Evolutionary conservation across 2,113 vertebrate genomes (phyloP).

Genomic region (Synodontis membranacea): DNA sequence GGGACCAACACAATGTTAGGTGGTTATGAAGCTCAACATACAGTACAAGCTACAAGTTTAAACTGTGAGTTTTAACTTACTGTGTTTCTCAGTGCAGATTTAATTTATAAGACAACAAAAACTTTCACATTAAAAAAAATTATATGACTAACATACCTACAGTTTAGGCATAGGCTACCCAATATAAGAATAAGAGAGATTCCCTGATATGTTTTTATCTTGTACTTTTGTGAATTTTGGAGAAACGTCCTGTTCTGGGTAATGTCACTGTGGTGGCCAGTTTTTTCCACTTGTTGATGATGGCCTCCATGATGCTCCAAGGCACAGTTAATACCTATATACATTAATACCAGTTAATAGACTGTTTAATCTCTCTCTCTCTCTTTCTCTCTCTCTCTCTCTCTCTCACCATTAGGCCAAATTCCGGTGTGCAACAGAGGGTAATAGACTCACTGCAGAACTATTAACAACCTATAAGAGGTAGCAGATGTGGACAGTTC

Average conservation of each 20-base stretch:
- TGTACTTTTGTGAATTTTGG: not conserved
- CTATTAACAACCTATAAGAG: constrained; percentile 16
- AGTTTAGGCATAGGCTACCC: not conserved
- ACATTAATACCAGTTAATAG: too few relatives aligned
- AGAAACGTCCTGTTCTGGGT: not conserved
- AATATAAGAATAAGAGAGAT: not conserved
- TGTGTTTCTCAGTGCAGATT: too few relatives aligned
- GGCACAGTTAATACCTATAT: too few relatives aligned
- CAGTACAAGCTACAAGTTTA: too few relatives aligned
- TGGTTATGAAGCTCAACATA: too few relatives aligned
- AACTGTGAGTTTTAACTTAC: not conserved
- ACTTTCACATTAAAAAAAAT: not conserved
- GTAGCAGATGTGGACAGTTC: constrained; percentile 1
- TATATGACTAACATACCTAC: not conserved
- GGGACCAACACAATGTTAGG: too few relatives aligned
- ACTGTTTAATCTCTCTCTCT: too few relatives aligned
- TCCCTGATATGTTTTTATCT: not conserved
- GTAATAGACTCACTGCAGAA: constrained; percentile 24
- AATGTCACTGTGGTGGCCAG: too few relatives aligned
- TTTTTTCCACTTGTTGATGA: too few relatives aligned
- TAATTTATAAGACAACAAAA: too few relatives aligned
- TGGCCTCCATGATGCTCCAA: too few relatives aligned
- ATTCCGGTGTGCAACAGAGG: constrained; percentile 10
- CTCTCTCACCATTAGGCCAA: not conserved
- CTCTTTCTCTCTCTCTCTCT: too few relatives aligned